Conservation (phyloP, 2,113 vertebrate genomes). For the Prochilodus magdalenae region DNA sequence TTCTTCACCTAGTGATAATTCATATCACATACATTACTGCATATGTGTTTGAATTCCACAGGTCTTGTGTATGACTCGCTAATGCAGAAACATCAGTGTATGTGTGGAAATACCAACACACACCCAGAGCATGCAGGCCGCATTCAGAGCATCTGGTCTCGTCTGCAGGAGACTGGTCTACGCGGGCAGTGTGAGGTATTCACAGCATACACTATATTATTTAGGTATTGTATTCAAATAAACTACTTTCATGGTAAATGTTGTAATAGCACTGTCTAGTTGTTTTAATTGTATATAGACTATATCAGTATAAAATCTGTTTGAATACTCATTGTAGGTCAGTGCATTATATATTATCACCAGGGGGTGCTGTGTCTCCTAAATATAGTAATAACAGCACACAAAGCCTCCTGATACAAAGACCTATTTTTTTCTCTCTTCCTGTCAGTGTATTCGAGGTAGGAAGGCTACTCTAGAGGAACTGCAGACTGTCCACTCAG, state of each 20-base stretch:
- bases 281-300: no score
- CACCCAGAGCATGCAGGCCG: conserved; percentile 93
- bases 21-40: background rate
- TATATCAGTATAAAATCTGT: no score
- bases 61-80: conserved; percentile 94
- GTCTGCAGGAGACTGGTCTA: conserved; percentile 93
- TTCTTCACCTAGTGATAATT: no score
- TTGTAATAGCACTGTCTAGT: no score
- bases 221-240: no score
- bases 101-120: conserved; percentile 91
- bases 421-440: background rate
- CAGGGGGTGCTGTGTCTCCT: conserved; percentile 60
- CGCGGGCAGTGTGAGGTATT: conserved; percentile 90
- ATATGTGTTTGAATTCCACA: conserved; percentile 59
- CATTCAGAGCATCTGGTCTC: conserved; percentile 98
- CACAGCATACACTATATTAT: background rate
- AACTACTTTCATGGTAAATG: background rate
- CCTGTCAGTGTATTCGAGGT: conserved; percentile 87
- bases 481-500: conserved; percentile 92
- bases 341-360: conserved; percentile 46
- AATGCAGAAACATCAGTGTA: conserved; percentile 97
- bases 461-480: conserved; percentile 95
- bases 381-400: background rate
- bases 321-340: no score
- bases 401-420: background rate